Conservation (phyloP, 2,888 invertebrate genomes). For the Cenopis cana region DNA sequence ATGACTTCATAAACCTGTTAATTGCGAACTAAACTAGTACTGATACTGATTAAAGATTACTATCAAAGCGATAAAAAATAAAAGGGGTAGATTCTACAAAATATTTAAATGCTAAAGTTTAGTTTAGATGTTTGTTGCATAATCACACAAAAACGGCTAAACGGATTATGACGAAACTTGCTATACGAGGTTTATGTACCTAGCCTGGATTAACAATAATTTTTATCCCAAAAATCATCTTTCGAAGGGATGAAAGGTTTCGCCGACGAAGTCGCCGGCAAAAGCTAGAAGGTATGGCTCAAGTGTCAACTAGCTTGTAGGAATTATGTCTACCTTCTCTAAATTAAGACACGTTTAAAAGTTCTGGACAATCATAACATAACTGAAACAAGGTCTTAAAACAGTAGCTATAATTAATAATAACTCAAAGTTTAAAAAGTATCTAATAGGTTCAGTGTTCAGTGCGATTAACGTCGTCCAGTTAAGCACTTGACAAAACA, state of each 20-base stretch:
- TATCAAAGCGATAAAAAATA: neutral
- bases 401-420: neutral
- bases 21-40: neutral
- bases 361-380: neutral
- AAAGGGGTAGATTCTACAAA: neutral
- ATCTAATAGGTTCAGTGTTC: neutral
- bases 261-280: too few relatives aligned
- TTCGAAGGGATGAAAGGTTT: too few relatives aligned
- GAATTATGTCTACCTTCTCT: neutral
- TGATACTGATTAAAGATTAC: neutral
- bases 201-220: too few relatives aligned
- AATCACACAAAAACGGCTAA: too few relatives aligned
- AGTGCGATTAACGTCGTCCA: neutral
- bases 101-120: too few relatives aligned
- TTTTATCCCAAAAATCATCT: too few relatives aligned
- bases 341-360: neutral
- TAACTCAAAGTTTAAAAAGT: too few relatives aligned
- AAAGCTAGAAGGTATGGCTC: neutral
- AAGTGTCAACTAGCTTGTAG: neutral
- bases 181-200: too few relatives aligned
- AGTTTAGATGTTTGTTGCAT: too few relatives aligned
- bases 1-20: slow-evolving; percentile 4
- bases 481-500: slow-evolving; percentile 22
- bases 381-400: neutral
- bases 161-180: too few relatives aligned